Evolutionary conservation across 2,797 vertebrate genomes (phyloP), one percentile per base, ranked within the genome.

Genomic region (Spinus olivaceus): DNA sequence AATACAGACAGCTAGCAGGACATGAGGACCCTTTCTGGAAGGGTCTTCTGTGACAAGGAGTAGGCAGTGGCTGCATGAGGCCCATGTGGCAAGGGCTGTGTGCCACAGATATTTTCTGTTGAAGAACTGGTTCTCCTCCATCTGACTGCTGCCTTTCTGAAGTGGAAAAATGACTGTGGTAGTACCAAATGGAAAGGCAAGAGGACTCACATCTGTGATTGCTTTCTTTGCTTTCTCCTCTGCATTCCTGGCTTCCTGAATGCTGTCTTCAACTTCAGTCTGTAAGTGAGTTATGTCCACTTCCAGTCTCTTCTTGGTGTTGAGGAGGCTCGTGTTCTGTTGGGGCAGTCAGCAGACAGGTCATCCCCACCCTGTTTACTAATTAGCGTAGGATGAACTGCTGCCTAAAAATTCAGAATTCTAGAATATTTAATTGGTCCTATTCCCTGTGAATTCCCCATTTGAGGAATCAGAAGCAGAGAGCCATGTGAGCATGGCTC

Each of bases 181-280:
- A 30, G 37, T 23, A 22, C 46, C 23, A 61, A 81, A 51, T 4
- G 8, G 25, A 51, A 86, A 23, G 41, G 56, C 24, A 54, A 59
- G 7, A 46, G 33, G 47, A 90, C 98, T 98, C 90, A 99, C 99
- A 84, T 99, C 98, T 56, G 98, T 99, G 94, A 99, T 98, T 11
- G 99, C 98, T 89, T 99, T 99, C 97, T 99, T 99, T 88, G 99
- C 99, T 81, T 99, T 99, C 22, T 99, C 99, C 66, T 99, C 99
- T 49, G 99, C 99, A 44, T 99, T 99, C 93, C 98, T 98, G 86
- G 98, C 97, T 92, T 99, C 99, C 95, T 99, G 98, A 49, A 98
- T 86, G 37, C 98, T 85, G 81, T 99, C 98, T 39, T 99, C 98
- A 20, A 99, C 97, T 95, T 99, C 99, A 30, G 96, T 97, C 95